Base-by-base conservation (phyloP, 2,113 vertebrate species). In the Caracal caracal region DNA sequence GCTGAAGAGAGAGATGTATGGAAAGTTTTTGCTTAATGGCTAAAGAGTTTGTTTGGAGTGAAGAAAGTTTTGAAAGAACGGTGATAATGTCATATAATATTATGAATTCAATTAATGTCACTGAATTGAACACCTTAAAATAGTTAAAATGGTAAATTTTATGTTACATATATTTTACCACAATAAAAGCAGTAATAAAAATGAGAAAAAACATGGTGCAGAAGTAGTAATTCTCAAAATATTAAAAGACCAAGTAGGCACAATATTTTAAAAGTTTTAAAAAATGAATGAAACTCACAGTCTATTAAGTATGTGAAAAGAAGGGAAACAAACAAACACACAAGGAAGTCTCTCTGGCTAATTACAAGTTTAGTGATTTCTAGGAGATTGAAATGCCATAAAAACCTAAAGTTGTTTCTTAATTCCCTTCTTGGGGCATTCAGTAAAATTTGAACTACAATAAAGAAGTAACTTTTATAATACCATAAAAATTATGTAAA, bases 351-450 rank as follows among this genome's bases (percentile, higher is more conserved):
- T 96, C 87, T 91, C 90, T 95, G 33, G 92, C 90, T 97, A 92
- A 93, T 89, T 94, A n/a, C 10, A 51, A 75, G 81, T 97, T 96
- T 97, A 92, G 70, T 71, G 65, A 68, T 90, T 89, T 61, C 78
- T 93, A 88, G 82, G 53, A 97, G 93, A 94, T 88, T 97, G 76
- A 81, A 98, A 97, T 95, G 83, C 53, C 70, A 33, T 88, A 30
- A 97, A 96, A 98, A 83, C 92, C 90, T 96, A 94, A 80, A 0
- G 47, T 11, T 75, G 71, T 63, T 91, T 71, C 11, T 75, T 63
- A 97, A 97, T 96, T 88, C 96, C 91, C 78, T 92, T 96, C 79
- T 93, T 91, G 94, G 92, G 81, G 3, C 94, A 96, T 63, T 95
- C 89, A 95, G 81, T 94, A 93, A 89, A 93, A 40, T 53, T 98